A percentile compares a stretch with the other conserved stretches of the same genome.
These are phyloP conservation scores for Glaucidium brasilianum DNA, from an alignment of 2,113 vertebrate species.

Conservation along the genomic window DNA sequence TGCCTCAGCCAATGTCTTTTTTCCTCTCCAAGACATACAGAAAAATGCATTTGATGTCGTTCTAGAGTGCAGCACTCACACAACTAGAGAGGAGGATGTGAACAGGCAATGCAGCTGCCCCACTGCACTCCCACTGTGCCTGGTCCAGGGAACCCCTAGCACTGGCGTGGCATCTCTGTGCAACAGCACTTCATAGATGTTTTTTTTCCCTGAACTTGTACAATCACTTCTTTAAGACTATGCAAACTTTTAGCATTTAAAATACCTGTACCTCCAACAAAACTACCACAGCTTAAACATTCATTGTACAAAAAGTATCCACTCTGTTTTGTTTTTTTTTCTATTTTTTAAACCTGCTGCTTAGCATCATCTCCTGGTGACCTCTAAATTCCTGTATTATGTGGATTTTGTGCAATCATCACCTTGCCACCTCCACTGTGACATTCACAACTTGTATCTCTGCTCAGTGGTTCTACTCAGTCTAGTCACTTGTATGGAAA, in stretches of 20 bases:
- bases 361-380: background rate
- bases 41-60: background rate
- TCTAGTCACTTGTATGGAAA: background rate
- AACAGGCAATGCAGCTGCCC: background rate
- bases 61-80: background rate
- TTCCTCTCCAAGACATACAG: background rate
- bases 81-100: background rate
- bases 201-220: background rate
- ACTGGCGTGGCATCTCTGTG: background rate
- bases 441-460: background rate
- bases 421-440: background rate
- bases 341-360: background rate
- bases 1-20: background rate
- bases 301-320: background rate
- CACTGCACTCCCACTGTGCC: accelerated
- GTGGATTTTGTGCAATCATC: background rate
- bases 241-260: background rate
- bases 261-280: background rate
- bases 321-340: background rate
- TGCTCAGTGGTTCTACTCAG: background rate
- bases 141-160: background rate
- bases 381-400: background rate
- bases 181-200: background rate
- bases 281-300: background rate
- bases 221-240: background rate